These are phyloP conservation scores for Garra rufa DNA, from an alignment of 2,113 vertebrate species.

Conservation along the genomic window DNA sequence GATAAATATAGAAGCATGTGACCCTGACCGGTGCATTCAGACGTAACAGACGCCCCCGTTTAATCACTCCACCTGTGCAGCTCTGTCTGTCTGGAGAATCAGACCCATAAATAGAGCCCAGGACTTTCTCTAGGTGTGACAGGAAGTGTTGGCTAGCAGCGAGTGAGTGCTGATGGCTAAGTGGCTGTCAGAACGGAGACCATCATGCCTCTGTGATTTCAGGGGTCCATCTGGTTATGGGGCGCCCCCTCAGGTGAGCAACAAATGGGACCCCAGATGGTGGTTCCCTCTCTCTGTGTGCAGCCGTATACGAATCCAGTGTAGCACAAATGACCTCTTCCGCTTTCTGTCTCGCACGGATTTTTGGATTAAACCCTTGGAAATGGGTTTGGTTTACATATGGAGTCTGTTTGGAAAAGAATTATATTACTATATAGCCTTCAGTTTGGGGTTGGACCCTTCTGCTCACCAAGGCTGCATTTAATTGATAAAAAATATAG, in stretches of 20 bases:
- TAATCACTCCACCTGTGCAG: constrained; percentile 53
- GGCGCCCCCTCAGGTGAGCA: constrained; percentile 52
- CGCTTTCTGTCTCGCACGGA: constrained; percentile 4
- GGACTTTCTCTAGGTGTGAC: not conserved
- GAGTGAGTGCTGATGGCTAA: constrained; percentile 19
- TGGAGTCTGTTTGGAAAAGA: not conserved
- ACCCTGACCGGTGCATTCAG: constrained; percentile 45
- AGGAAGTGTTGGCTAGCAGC: constrained; percentile 14
- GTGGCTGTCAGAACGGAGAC: constrained; percentile 46
- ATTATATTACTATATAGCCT: too few relatives aligned
- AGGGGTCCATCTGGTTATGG: constrained; percentile 54
- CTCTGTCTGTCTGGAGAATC: constrained; percentile 40
- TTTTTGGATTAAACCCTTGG: not conserved
- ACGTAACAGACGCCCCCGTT: constrained; percentile 49
- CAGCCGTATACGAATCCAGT: constrained; percentile 6
- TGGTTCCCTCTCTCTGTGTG: constrained; percentile 47
- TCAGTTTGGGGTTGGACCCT: too few relatives aligned
- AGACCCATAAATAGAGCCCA: constrained; percentile 40
- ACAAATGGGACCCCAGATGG: constrained; percentile 59
- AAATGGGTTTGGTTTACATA: not conserved
- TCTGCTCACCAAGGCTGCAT: too few relatives aligned
- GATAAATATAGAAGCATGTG: constrained; percentile 24
- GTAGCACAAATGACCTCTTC: constrained; percentile 41
- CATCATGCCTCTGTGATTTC: constrained; percentile 39
- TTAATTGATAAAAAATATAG: not conserved